Percentiles rank a stretch among this genome's conserved stretches.
Conservation (phyloP, 2,888 invertebrate species). For the Brenthis hecate region DNA sequence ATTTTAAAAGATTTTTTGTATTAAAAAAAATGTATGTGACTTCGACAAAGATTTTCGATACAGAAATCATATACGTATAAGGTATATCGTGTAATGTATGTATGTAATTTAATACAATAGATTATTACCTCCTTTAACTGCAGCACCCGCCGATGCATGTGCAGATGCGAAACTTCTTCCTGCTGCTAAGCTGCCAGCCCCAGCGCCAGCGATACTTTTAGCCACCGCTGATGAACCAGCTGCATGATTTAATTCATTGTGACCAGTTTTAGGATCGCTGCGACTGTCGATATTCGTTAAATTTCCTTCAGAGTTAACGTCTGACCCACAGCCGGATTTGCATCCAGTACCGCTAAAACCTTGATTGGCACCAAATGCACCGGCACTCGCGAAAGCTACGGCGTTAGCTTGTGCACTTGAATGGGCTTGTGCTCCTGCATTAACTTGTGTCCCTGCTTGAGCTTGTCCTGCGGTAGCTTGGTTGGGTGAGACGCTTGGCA, state of each 20-base stretch:
- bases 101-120: too few relatives aligned
- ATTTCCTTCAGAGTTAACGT: slow-evolving; percentile 9
- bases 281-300: slow-evolving; percentile 11
- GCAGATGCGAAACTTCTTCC: slow-evolving; percentile 62
- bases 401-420: slow-evolving; percentile 51
- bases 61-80: too few relatives aligned
- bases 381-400: slow-evolving; percentile 40
- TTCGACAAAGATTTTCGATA: too few relatives aligned
- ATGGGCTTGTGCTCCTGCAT: slow-evolving; percentile 49
- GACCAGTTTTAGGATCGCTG: slow-evolving; percentile 9
- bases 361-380: slow-evolving; percentile 35
- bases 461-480: slow-evolving; percentile 46
- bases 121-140: slow-evolving; percentile 61
- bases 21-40: too few relatives aligned
- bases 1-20: too few relatives aligned
- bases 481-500: slow-evolving; percentile 27
- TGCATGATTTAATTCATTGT: slow-evolving; percentile 10
- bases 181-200: slow-evolving; percentile 41
- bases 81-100: too few relatives aligned
- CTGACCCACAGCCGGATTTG: slow-evolving; percentile 41
- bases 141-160: slow-evolving; percentile 62
- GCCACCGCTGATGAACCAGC: slow-evolving; percentile 50
- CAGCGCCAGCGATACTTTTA: slow-evolving; percentile 56
- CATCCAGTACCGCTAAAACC: slow-evolving; percentile 44
- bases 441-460: slow-evolving; percentile 28